These are phyloP conservation scores for Octopus bimaculoides DNA, from an alignment of 1,140 invertebrate species.

Conservation along the genomic window DNA sequence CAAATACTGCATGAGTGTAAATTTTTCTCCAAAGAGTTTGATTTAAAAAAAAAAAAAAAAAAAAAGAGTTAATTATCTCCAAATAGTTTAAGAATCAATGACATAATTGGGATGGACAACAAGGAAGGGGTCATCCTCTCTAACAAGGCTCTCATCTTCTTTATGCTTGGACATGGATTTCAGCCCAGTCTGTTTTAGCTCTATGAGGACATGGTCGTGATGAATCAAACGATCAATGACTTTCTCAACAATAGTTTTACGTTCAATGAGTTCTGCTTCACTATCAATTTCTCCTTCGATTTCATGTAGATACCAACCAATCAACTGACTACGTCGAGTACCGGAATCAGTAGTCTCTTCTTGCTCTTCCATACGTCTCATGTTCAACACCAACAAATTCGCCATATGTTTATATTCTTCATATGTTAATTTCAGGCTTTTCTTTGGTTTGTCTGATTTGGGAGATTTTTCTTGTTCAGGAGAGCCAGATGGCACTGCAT, in stretches of 20 bases:
- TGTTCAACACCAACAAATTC: slow-evolving; percentile 85
- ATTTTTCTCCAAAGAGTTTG: background rate
- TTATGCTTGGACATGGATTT: slow-evolving; percentile 49
- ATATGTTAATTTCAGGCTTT: slow-evolving; percentile 86
- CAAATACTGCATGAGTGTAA: background rate
- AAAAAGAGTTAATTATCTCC: background rate
- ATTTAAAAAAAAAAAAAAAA: background rate
- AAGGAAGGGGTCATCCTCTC: slow-evolving; percentile 80
- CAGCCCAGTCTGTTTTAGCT: slow-evolving; percentile 72
- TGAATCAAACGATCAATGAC: slow-evolving; percentile 91
- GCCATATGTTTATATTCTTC: slow-evolving; percentile 92
- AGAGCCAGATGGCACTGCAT: background rate
- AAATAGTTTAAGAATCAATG: slow-evolving; percentile 61
- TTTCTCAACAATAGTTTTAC: slow-evolving; percentile 90
- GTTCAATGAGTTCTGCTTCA: slow-evolving; percentile 86
- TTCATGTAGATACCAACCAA: slow-evolving; percentile 93
- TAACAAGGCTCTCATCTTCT: slow-evolving; percentile 43
- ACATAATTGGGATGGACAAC: slow-evolving; percentile 97
- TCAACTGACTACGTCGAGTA: slow-evolving; percentile 76
- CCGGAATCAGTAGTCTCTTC: slow-evolving; percentile 62
- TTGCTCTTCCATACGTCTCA: slow-evolving; percentile 79
- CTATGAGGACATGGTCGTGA: slow-evolving; percentile 87
- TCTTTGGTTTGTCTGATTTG: slow-evolving; percentile 62
- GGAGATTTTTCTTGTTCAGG: slow-evolving; percentile 20
- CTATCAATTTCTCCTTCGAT: slow-evolving; percentile 84